Base-by-base conservation (phyloP, 2,888 invertebrate genomes). In the Lacanobia wlatinum region DNA sequence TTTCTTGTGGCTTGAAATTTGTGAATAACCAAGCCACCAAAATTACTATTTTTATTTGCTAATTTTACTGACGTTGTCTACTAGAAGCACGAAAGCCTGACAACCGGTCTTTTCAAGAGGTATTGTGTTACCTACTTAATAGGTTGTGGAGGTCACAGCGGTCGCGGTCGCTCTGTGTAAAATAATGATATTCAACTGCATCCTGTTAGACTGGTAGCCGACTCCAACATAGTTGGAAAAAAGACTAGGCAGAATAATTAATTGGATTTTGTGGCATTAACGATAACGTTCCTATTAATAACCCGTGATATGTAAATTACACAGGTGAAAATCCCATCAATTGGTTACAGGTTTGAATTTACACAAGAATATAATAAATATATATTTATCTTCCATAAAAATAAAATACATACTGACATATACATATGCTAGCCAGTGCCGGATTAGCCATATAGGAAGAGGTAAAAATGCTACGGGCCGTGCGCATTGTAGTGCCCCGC, bases 281-380 rank as follows among this genome's bases (percentile, higher is more conserved):
- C 2, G 12, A 52, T 55, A n/a, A 34, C 7, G 38, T 55, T 55
- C 64, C 23, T 38, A 58, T 18, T 46, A 21, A 38, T 23, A 6
- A 28, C 23, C 10, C 48, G 14, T 23, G 34, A 38, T 18, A 59
- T 16, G 46, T 18, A 16, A 53, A 53, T 10, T 18, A 18, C 38
- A 40, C 16, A 18, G 16, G 1, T 23, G 59, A 52, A 14, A 71
- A 53, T 60, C 71, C 16, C n/a, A 40, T 46, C 18, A 23, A 46
- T 50, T 34, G 16, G 12, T 71, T 46, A 43, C 23, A 55, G 48
- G 34, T 50, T 70, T 60, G 38, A 48, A 59, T 38, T 67, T 61
- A n/a, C 40, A 59, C 59, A 70, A 28, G 23, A 58, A 62, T 58
- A 28, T 12, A 40, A 55, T 0, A 48, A 48, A 18, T 18, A 48